A percentile compares a stretch with the other conserved stretches of the same genome.
These are phyloP conservation scores for Leptodirus hochenwartii DNA, from an alignment of 2,888 invertebrate species.

Conservation along the genomic window DNA sequence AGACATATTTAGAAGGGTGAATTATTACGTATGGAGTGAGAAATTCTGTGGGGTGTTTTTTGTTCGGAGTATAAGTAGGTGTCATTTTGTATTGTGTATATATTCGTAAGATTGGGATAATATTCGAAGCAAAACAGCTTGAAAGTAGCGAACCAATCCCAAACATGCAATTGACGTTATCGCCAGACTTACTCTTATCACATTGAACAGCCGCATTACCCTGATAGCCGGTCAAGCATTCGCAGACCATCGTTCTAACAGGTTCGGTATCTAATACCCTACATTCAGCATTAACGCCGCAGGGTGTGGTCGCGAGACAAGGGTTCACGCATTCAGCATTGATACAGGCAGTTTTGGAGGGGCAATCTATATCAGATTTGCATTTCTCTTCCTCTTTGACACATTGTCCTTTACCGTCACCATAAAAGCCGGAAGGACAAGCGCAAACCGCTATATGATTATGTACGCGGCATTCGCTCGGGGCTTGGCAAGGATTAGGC, in stretches of 20 bases:
- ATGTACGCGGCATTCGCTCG: conserved; percentile 56
- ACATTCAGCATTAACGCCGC: conserved; percentile 64
- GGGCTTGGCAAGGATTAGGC: conserved; percentile 46
- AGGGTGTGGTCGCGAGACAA: conserved; percentile 59
- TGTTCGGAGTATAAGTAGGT: too few species aligned
- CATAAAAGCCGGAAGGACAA: conserved; percentile 58
- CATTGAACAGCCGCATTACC: conserved; percentile 77
- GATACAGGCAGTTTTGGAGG: conserved; percentile 67
- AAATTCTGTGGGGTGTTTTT: too few species aligned
- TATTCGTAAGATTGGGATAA: too few species aligned
- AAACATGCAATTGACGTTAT: not conserved
- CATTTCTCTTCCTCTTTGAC: conserved; percentile 43
- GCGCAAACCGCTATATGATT: conserved; percentile 62
- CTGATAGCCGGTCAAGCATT: conserved; percentile 68
- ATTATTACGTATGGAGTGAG: too few species aligned
- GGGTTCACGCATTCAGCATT: conserved; percentile 69
- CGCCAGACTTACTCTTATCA: conserved; percentile 47
- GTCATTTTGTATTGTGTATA: too few species aligned
- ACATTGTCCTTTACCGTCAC: conserved; percentile 44
- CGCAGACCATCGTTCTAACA: conserved; percentile 75
- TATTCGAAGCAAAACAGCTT: too few species aligned
- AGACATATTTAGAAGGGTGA: too few species aligned
- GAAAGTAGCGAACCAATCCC: not conserved
- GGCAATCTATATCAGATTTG: conserved; percentile 63
- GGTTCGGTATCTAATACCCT: conserved; percentile 64